Base-by-base conservation (phyloP, 2,888 invertebrate genomes). In the Ellobium chinense region DNA sequence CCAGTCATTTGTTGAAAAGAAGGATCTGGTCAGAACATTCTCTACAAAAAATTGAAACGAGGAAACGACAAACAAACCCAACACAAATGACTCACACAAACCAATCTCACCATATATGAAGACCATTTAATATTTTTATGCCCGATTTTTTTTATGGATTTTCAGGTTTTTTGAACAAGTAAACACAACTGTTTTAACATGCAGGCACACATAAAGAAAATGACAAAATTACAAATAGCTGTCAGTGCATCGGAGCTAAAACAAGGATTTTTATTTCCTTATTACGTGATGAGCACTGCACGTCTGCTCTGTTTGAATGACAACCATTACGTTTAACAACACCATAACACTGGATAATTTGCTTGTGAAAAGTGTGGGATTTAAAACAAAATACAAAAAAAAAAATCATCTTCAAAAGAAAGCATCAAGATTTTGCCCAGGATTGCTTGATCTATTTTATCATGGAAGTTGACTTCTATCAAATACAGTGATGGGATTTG, bases 71-170 rank as follows among this genome's bases (percentile, higher is more conserved):
- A n/a, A n/a, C n/a, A n/a, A n/a, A n/a, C n/a, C n/a, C n/a, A n/a
- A n/a, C n/a, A n/a, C n/a, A n/a, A n/a, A 76, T 65, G 66, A 76
- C 34, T 46, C 65, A 66, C 56, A 31, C 66, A 54, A 65, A 34
- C 31, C 66, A 56, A 65, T 24, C 76, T 66, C 76, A 76, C 65
- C 24, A 65, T 76, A 36, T 54, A 74, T 66, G 76, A 76, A 76
- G 76, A 76, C 76, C 76, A 76, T 76, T 76, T 76, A 76, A 76
- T 76, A n/a, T 29, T 63, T 74, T 46, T 54, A 21, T 14, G 5
- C 27, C 9, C 31, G 4, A 7, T 24, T 24, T 60, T 60, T 14
- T 60, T 60, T 18, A 12, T 46, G 46, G 46, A 46, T 72, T 58
- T 72, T 27, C n/a, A n/a, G 24, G 36, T 60, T 34, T 60, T 34